Percentiles rank a stretch among this genome's conserved stretches.
Conservation (phyloP, 2,113 vertebrate species). For the Galeopterus variegatus region DNA sequence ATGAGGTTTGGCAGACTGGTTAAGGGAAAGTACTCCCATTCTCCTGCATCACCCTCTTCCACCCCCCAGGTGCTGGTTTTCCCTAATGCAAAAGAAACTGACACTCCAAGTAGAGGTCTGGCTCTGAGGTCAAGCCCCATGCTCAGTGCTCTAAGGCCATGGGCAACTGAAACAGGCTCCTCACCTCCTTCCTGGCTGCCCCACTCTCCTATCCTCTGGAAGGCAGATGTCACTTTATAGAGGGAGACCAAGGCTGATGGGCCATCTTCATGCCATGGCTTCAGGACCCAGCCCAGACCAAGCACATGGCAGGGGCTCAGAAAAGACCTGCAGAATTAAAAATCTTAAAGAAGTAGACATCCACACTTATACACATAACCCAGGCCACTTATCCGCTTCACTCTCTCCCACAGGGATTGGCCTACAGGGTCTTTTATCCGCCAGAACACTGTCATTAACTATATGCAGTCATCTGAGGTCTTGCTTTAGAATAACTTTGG, state of each 20-base stretch:
- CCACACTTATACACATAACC: background rate
- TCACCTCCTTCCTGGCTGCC: background rate
- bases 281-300: conserved; percentile 8
- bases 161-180: background rate
- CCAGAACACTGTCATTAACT: background rate
- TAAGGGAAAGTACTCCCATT: background rate
- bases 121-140: conserved; percentile 22
- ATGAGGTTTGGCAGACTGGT: background rate
- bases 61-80: background rate
- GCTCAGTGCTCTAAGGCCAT: background rate
- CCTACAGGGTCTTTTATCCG: background rate
- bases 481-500: conserved; percentile 58
- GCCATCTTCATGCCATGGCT: background rate
- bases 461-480: conserved; percentile 8
- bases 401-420: background rate
- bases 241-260: background rate
- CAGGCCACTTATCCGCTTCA: background rate
- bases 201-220: background rate
- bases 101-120: background rate
- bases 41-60: background rate
- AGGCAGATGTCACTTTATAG: background rate
- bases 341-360: background rate
- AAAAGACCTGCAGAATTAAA: background rate
- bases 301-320: background rate
- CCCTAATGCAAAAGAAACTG: background rate